phyloP scores from a whole-genome alignment of 2,888 invertebrate genomes.

The Diabrotica balteata region DNA sequence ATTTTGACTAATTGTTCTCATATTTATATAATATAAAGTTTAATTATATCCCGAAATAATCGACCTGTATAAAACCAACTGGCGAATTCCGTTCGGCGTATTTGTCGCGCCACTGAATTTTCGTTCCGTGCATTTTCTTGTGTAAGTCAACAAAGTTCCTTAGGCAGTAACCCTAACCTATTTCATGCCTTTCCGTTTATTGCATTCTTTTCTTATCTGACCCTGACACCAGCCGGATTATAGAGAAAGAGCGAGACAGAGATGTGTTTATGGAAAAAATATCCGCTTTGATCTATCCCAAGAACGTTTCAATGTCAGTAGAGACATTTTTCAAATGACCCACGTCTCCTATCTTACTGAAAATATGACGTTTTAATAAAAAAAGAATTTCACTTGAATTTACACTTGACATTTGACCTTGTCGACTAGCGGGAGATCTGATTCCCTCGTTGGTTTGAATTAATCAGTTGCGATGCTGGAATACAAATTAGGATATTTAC shows the following conservation, averaged over 20 bases:
- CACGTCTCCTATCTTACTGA: slow-evolving; percentile 10
- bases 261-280: slow-evolving; percentile 16
- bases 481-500: slow-evolving; percentile 2
- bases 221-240: slow-evolving; percentile 14
- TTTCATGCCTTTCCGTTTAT: slow-evolving; percentile 30
- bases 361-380: slow-evolving; percentile 14
- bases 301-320: slow-evolving; percentile 20
- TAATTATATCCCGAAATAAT: too few relatives aligned
- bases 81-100: neutral
- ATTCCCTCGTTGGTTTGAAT: neutral
- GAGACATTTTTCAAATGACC: slow-evolving; percentile 21
- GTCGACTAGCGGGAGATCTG: neutral
- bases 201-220: slow-evolving; percentile 32
- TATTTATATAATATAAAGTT: too few relatives aligned
- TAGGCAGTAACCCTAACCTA: slow-evolving; percentile 26
- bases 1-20: too few relatives aligned
- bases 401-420: slow-evolving; percentile 15
- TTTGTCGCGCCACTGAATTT: slow-evolving; percentile 6
- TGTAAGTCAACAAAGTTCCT: slow-evolving; percentile 23
- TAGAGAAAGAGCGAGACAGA: slow-evolving; percentile 5
- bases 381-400: slow-evolving; percentile 8
- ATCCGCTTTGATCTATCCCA: slow-evolving; percentile 15
- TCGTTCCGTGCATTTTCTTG: slow-evolving; percentile 9
- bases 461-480: slow-evolving; percentile 1
- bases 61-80: neutral